Evolutionary conservation across 2,113 vertebrate genomes (phyloP), one percentile per base, ranked within the genome.

Genomic region (Neoarius graeffei): DNA sequence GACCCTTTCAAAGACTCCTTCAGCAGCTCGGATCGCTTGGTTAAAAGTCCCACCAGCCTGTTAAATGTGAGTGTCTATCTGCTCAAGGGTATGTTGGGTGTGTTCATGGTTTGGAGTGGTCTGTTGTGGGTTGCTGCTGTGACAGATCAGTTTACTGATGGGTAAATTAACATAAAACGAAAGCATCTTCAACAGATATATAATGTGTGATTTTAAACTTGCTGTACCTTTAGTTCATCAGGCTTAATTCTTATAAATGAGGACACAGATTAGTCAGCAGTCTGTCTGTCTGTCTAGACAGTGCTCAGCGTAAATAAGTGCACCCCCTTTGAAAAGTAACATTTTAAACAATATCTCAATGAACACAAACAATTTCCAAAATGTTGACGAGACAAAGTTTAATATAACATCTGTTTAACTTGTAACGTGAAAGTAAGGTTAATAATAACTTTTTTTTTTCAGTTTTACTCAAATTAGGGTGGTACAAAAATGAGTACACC

Each of bases 1-100:
- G 97, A 99, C 89, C 97, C 96, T 0, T 99, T 99, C 93, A 95
- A 90, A 80, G 96, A 98, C 91, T 92, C 95, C 0, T 99, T 99
- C 92, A 95, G 94, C 89, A 92, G 93, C 17, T 95, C 97, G 13
- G 98, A 99, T 73, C 95, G 96, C 0, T 98, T 98, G 91, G 93
- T 92, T 5, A 97, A 96, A 90, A 96, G 93, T 87, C 93, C 96
- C 0, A 85, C 92, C 7, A 92, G 95, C 0, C 94, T 96, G 48
- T 89, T 95, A 10, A 97, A 98, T 96, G 98, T 99, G 94, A 95
- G 84, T 85, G 30, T 42, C 15, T 85, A 13, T 42, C 15, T 5
- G 19, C 15, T 59, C 52, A 81, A 20, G 13, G 14, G n/a, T n/a
- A 5, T 76, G 42, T 52, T 52, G 42, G 73, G 3, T 25, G 50